phyloP scores from a whole-genome alignment of 2,797 vertebrate genomes.

The Erpetoichthys calabaricus region DNA sequence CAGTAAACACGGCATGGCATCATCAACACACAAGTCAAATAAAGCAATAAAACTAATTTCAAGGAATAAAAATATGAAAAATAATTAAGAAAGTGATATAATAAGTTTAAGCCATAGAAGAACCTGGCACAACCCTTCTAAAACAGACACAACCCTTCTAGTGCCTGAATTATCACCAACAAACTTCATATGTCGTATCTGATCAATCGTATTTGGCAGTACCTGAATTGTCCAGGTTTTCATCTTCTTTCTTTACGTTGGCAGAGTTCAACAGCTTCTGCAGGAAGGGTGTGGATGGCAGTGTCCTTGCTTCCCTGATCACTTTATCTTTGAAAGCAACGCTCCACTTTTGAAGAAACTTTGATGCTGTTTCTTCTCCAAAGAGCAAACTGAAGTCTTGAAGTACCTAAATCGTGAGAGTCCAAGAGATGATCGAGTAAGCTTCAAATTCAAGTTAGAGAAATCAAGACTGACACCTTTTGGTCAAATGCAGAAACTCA shows the following conservation, averaged over 20 bases:
- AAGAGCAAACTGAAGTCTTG: conserved; percentile 13
- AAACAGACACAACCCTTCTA: too few species aligned
- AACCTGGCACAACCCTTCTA: too few species aligned
- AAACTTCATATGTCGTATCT: too few species aligned
- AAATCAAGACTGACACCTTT: too few species aligned
- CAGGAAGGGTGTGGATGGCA: conserved; percentile 9
- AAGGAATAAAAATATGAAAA: too few species aligned
- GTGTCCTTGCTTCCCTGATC: conserved; percentile 11
- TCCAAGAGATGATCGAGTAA: neutral
- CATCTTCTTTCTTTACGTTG: neutral
- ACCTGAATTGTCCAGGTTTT: neutral
- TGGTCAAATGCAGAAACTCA: conserved; percentile 1
- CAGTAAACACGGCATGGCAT: too few species aligned
- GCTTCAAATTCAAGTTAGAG: neutral
- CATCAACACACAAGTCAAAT: too few species aligned
- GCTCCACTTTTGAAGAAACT: conserved; percentile 13
- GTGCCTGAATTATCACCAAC: too few species aligned
- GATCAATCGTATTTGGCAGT: neutral
- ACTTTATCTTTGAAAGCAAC: conserved; percentile 12
- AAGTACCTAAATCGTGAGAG: conserved; percentile 3
- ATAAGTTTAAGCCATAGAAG: too few species aligned
- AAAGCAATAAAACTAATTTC: too few species aligned
- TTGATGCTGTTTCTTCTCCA: conserved; percentile 12
- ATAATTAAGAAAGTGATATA: too few species aligned
- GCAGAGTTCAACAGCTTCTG: conserved; percentile 8